These are phyloP conservation scores for Drepana arcuata DNA, from an alignment of 1,140 invertebrate genomes.

Conservation along the genomic window DNA sequence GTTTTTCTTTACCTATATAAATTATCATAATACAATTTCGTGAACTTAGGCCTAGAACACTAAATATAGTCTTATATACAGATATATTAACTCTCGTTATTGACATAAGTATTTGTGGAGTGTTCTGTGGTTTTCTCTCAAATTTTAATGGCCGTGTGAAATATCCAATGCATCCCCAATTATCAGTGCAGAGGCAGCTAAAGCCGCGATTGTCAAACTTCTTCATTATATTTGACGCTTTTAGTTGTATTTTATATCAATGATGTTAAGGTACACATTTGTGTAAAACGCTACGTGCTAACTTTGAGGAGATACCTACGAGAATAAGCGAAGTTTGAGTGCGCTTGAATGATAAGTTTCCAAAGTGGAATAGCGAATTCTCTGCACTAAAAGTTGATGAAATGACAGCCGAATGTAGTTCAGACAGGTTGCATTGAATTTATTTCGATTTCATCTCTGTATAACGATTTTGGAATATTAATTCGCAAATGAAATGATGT, in stretches of 20 bases:
- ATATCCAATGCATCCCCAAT: too few relatives aligned
- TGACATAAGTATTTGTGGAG: too few relatives aligned
- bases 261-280: conserved; percentile 47
- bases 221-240: conserved; percentile 8
- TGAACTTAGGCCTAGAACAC: too few relatives aligned
- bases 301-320: conserved; percentile 51
- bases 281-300: conserved; percentile 50
- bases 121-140: too few relatives aligned
- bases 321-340: conserved; percentile 48
- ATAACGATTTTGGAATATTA: not conserved
- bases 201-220: conserved; percentile 3
- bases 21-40: too few relatives aligned
- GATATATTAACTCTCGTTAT: too few relatives aligned
- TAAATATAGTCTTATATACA: too few relatives aligned
- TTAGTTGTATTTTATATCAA: conserved; percentile 23
- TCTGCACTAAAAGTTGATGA: conserved; percentile 29
- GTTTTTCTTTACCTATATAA: too few relatives aligned
- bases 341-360: conserved; percentile 52
- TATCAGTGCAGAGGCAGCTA: too few relatives aligned
- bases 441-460: conserved; percentile 1
- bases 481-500: not conserved
- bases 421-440: too few relatives aligned
- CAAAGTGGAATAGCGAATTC: conserved; percentile 32
- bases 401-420: conserved; percentile 25
- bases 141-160: too few relatives aligned